Percentiles rank a stretch among this genome's conserved stretches.
phyloP scores from a whole-genome alignment of 2,797 vertebrate species.

The Microcaecilia unicolor region DNA sequence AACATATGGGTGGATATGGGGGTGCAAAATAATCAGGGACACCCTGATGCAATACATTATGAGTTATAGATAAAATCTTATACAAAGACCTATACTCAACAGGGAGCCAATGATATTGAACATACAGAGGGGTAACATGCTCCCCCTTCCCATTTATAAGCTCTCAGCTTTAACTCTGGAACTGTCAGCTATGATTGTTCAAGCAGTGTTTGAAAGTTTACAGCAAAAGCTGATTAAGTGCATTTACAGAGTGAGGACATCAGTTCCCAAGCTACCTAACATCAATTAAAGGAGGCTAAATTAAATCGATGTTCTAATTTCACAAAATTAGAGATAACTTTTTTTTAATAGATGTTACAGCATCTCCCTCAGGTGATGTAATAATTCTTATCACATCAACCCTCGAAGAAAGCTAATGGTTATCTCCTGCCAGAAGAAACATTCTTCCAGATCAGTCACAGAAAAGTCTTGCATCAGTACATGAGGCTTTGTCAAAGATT shows the following conservation, averaged over 20 bases:
- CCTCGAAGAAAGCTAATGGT: slow-evolving; percentile 28
- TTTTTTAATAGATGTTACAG: slow-evolving; percentile 46
- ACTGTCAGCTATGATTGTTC: slow-evolving; percentile 27
- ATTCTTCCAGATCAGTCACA: slow-evolving; percentile 11
- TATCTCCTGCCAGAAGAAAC: slow-evolving; percentile 30
- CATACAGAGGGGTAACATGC: too few species aligned
- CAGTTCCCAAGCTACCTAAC: slow-evolving; percentile 44
- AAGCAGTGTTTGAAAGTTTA: slow-evolving; percentile 22
- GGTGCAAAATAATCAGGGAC: too few species aligned
- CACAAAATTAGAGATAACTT: slow-evolving; percentile 51
- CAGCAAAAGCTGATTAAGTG: slow-evolving; percentile 43
- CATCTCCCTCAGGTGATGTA: slow-evolving; percentile 44
- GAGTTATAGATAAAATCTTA: too few species aligned
- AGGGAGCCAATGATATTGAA: too few species aligned
- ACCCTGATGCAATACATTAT: too few species aligned
- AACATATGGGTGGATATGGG: too few species aligned
- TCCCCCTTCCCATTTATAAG: slow-evolving; percentile 36
- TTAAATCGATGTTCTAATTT: slow-evolving; percentile 52
- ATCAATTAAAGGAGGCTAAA: slow-evolving; percentile 50
- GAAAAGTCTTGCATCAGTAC: not conserved
- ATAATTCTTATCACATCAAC: slow-evolving; percentile 42
- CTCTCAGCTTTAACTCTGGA: slow-evolving; percentile 36
- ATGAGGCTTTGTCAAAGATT: too few species aligned
- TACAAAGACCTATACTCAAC: too few species aligned
- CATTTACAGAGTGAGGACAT: slow-evolving; percentile 45